phyloP scores from a whole-genome alignment of 2,113 vertebrate species.

The Marmota flaviventris region DNA sequence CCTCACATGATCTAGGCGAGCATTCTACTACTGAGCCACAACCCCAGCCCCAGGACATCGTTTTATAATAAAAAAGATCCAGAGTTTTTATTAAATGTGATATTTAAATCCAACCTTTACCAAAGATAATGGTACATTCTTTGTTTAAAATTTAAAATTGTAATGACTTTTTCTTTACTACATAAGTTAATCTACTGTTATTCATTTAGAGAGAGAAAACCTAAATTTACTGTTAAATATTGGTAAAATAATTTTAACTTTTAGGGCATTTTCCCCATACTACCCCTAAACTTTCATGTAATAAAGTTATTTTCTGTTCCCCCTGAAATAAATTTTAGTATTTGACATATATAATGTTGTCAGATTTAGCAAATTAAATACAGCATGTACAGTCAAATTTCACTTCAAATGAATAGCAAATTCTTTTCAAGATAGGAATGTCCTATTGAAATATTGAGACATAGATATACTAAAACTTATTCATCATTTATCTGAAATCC shows the following conservation, averaged over 20 bases:
- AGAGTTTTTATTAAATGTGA: neutral
- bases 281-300: slow-evolving; percentile 9
- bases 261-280: neutral
- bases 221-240: neutral
- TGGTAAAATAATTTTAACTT: neutral
- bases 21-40: too few relatives aligned
- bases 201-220: neutral
- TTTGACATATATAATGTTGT: neutral
- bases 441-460: neutral
- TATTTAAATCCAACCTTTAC: neutral
- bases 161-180: neutral
- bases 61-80: neutral
- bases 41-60: neutral
- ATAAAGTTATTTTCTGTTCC: neutral
- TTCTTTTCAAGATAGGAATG: neutral
- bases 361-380: neutral
- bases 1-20: too few relatives aligned
- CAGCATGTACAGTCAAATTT: neutral
- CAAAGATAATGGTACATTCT: neutral
- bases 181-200: neutral
- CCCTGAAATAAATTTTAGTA: slow-evolving; percentile 27
- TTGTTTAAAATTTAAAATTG: slow-evolving; percentile 7
- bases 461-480: neutral
- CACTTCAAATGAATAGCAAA: neutral
- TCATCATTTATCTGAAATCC: slow-evolving; percentile 33